phyloP scores from a whole-genome alignment of 2,888 invertebrate species.

The Rambutsinella grinnellia region DNA sequence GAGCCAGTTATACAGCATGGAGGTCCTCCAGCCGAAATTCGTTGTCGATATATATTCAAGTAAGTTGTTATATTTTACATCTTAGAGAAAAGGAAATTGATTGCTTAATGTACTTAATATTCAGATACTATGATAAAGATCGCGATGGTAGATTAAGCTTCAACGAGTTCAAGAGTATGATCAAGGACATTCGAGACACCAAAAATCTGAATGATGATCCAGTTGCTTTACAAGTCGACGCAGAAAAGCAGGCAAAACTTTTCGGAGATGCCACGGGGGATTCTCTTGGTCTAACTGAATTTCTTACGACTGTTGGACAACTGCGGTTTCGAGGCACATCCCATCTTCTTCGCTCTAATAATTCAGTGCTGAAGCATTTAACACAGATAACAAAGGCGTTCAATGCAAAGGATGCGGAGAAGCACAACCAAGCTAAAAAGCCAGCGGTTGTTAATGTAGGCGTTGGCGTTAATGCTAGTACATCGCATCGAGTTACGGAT shows the following conservation, averaged over 20 bases:
- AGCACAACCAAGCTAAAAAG: not conserved
- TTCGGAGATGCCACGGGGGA: conserved; percentile 68
- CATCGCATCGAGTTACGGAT: not conserved
- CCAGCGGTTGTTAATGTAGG: not conserved
- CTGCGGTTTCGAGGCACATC: conserved; percentile 79
- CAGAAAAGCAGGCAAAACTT: conserved; percentile 70
- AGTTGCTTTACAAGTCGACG: conserved; percentile 73
- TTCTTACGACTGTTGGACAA: conserved; percentile 77
- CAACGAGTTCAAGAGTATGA: conserved; percentile 75
- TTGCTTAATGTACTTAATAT: conserved; percentile 63
- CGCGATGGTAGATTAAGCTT: conserved; percentile 73
- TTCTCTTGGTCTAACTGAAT: conserved; percentile 70
- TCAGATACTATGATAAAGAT: conserved; percentile 75
- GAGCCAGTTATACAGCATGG: conserved; percentile 78
- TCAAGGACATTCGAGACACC: conserved; percentile 73
- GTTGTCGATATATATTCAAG: conserved; percentile 80
- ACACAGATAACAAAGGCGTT: conserved; percentile 56
- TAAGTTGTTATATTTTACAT: conserved; percentile 68
- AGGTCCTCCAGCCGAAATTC: conserved; percentile 76
- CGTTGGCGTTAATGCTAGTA: not conserved
- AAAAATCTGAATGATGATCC: conserved; percentile 73
- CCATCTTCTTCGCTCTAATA: conserved; percentile 75
- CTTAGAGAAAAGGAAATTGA: conserved; percentile 66
- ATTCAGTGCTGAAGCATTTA: conserved; percentile 68
- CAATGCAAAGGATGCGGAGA: not conserved